A percentile compares a stretch with the other conserved stretches of the same genome.
phyloP scores from a whole-genome alignment of 2,888 invertebrate genomes.

The Sceliomorpha sp. region DNA sequence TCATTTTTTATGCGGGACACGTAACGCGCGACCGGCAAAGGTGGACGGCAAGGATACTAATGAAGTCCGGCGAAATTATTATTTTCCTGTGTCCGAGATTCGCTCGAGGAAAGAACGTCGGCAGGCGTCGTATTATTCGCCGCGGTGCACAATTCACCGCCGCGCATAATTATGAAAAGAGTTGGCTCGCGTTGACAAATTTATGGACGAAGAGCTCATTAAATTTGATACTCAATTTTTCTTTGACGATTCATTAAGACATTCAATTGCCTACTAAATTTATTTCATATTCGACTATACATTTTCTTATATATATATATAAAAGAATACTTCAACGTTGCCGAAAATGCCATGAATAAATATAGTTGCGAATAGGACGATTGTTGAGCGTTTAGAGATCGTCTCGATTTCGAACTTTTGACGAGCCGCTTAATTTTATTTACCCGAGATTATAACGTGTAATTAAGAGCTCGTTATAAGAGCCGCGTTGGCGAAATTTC shows the following conservation, averaged over 20 bases:
- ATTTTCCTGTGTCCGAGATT: slow-evolving; percentile 15
- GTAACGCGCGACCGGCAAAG: slow-evolving; percentile 14
- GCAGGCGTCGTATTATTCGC: slow-evolving; percentile 1
- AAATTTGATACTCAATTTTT: slow-evolving; percentile 4
- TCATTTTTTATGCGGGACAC: slow-evolving; percentile 25
- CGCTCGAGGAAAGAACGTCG: slow-evolving; percentile 10
- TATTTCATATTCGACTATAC: too few relatives aligned
- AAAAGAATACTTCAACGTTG: too few relatives aligned
- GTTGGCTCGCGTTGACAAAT: slow-evolving; percentile 14
- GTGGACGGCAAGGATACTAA: slow-evolving; percentile 32
- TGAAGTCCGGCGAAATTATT: slow-evolving; percentile 32
- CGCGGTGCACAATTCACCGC: slow-evolving; percentile 10
- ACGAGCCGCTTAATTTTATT: too few relatives aligned
- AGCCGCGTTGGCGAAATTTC: too few relatives aligned
- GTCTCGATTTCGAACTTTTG: too few relatives aligned
- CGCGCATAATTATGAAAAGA: slow-evolving; percentile 23
- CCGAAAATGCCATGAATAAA: too few relatives aligned
- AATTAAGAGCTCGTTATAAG: too few relatives aligned
- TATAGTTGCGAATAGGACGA: too few relatives aligned
- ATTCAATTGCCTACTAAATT: too few relatives aligned
- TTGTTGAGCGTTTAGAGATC: too few relatives aligned
- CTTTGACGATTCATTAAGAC: background rate
- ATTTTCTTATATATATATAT: too few relatives aligned
- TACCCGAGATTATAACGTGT: too few relatives aligned
- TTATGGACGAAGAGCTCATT: slow-evolving; percentile 7